Percentiles rank a stretch among this genome's conserved stretches.
Evolutionary conservation across 2,888 invertebrate genomes (phyloP).

Genomic region (Clivina fossor): DNA sequence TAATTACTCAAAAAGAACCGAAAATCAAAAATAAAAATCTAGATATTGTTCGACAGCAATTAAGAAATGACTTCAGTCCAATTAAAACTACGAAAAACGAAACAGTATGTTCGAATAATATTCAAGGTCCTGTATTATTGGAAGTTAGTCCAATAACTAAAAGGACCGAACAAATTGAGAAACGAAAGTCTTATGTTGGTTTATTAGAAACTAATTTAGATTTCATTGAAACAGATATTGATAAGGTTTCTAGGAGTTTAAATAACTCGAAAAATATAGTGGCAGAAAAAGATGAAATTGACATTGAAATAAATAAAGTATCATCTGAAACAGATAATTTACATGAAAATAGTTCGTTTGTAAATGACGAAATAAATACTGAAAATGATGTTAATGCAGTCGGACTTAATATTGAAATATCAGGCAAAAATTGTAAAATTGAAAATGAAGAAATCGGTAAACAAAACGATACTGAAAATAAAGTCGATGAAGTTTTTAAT

Average conservation of each 20-base stretch:
- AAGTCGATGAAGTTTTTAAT: too few relatives aligned
- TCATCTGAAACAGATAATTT: too few relatives aligned
- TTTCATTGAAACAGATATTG: constrained; percentile 57
- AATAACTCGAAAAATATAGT: too few relatives aligned
- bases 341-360: too few relatives aligned
- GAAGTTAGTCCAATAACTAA: constrained; percentile 47
- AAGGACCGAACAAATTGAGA: constrained; percentile 47
- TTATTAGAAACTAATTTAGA: constrained; percentile 66
- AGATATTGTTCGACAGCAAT: constrained; percentile 43
- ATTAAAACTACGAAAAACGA: constrained; percentile 52
- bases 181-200: constrained; percentile 52
- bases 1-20: constrained; percentile 39
- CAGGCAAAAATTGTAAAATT: too few relatives aligned
- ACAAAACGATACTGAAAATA: too few relatives aligned
- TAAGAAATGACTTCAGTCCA: constrained; percentile 46
- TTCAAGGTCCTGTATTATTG: constrained; percentile 50
- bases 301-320: too few relatives aligned
- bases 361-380: too few relatives aligned
- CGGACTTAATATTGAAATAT: too few relatives aligned
- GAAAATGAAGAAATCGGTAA: too few relatives aligned
- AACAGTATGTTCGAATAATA: constrained; percentile 1
- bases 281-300: too few relatives aligned
- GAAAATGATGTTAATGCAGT: too few relatives aligned
- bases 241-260: constrained; percentile 45
- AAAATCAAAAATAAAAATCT: constrained; percentile 49